phyloP scores from a whole-genome alignment of 2,113 vertebrate species.

The Malurus elegans region DNA sequence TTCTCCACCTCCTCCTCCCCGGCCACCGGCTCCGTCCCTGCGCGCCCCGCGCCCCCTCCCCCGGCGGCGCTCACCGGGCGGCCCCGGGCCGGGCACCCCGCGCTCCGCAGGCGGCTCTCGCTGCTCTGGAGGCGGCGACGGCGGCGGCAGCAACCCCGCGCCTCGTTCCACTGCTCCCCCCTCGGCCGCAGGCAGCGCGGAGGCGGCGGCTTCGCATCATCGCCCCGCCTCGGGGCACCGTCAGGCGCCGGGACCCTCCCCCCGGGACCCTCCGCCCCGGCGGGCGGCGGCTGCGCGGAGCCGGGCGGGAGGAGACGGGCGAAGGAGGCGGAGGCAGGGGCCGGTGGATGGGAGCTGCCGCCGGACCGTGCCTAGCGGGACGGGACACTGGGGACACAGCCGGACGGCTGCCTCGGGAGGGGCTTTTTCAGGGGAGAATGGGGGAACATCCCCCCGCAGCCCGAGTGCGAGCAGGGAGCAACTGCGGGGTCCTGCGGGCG shows the following conservation, averaged over 20 bases:
- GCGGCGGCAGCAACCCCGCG: not conserved
- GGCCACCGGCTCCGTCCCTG: not conserved
- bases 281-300: not conserved
- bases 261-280: not conserved
- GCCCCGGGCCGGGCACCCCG: not conserved
- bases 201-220: slow-evolving; percentile 18
- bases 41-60: not conserved
- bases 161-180: slow-evolving; percentile 17
- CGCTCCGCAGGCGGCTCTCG: not conserved
- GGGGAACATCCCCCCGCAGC: not conserved
- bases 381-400: not conserved
- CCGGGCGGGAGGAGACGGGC: not conserved
- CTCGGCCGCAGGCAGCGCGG: slow-evolving; percentile 24
- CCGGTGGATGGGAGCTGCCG: not conserved
- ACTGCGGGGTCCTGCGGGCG: rapidly evolving
- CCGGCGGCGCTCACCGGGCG: not conserved
- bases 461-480: not conserved
- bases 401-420: not conserved
- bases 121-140: not conserved
- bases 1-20: not conserved
- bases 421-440: not conserved
- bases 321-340: not conserved
- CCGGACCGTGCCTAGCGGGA: not conserved
- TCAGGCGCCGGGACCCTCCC: slow-evolving; percentile 36
- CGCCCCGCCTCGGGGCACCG: slow-evolving; percentile 45